Evolutionary conservation across 2,888 invertebrate species (phyloP).

Genomic region (Celastrina argiolus): DNA sequence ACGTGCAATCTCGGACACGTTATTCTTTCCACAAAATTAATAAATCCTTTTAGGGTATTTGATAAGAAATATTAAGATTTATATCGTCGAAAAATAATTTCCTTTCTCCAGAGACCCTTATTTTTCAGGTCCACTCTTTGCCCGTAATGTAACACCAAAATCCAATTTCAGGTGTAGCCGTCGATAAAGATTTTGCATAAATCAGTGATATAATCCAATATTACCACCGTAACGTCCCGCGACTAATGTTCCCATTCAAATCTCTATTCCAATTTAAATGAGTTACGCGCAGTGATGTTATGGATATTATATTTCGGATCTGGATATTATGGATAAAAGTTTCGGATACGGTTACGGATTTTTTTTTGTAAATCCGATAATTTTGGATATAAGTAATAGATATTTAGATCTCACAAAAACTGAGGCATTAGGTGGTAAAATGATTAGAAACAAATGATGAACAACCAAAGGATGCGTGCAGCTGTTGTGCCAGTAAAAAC

Average conservation of each 20-base stretch:
- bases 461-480: no score
- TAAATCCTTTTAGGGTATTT: neutral
- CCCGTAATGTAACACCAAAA: conserved; percentile 60
- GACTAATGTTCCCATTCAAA: conserved; percentile 71
- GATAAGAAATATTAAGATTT: conserved; percentile 21
- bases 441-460: no score
- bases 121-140: conserved; percentile 28
- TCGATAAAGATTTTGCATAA: conserved; percentile 76
- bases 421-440: no score
- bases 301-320: no score
- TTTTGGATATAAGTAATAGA: no score
- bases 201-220: conserved; percentile 76
- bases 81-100: conserved; percentile 10
- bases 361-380: no score
- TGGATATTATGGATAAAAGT: no score
- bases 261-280: conserved; percentile 75
- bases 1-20: no score
- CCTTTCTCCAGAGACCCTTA: conserved; percentile 5
- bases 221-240: conserved; percentile 59
- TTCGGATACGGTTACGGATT: no score
- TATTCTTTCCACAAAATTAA: neutral
- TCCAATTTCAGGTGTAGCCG: conserved; percentile 67
- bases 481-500: no score
- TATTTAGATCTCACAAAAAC: no score
- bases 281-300: conserved; percentile 69